Percentiles rank a stretch among this genome's conserved stretches.
Evolutionary conservation across 2,113 vertebrate species (phyloP).

Genomic region (Pardalotus punctatus): DNA sequence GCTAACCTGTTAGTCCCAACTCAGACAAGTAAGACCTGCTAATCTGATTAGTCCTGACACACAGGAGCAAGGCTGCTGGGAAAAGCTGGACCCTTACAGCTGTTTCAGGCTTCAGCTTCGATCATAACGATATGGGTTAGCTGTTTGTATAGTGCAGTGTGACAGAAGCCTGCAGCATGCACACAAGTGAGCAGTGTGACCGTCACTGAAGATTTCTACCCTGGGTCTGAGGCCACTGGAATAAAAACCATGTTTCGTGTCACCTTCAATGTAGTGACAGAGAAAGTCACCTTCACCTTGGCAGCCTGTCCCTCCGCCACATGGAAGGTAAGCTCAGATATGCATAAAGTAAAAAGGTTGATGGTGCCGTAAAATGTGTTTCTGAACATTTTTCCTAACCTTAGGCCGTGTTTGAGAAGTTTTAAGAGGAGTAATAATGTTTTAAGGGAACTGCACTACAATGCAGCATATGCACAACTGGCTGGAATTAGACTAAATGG

Average conservation of each 20-base stretch:
- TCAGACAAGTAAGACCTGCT: constrained; percentile 56
- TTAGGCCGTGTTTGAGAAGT: background rate
- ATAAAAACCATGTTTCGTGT: constrained; percentile 37
- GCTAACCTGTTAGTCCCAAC: constrained; percentile 56
- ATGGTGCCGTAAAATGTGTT: background rate
- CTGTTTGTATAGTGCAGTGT: background rate
- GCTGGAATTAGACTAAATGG: background rate
- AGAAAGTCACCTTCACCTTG: constrained; percentile 54
- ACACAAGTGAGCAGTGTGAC: background rate
- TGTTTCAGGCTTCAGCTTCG: constrained; percentile 14
- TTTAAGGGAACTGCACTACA: background rate
- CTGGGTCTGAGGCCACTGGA: background rate
- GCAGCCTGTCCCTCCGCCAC: constrained; percentile 11
- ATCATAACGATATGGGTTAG: background rate
- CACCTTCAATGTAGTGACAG: constrained; percentile 45
- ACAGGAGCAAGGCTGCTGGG: constrained; percentile 42
- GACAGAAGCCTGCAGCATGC: background rate
- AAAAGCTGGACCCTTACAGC: constrained; percentile 13
- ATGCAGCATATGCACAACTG: background rate
- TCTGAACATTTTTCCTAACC: background rate
- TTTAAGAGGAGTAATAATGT: background rate
- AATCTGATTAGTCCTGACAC: constrained; percentile 64
- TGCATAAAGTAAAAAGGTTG: background rate
- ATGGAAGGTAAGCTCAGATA: constrained; percentile 23
- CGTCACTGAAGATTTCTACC: background rate